Conservation (phyloP, 2,797 vertebrate genomes). For the Cirrhinus mrigala region DNA sequence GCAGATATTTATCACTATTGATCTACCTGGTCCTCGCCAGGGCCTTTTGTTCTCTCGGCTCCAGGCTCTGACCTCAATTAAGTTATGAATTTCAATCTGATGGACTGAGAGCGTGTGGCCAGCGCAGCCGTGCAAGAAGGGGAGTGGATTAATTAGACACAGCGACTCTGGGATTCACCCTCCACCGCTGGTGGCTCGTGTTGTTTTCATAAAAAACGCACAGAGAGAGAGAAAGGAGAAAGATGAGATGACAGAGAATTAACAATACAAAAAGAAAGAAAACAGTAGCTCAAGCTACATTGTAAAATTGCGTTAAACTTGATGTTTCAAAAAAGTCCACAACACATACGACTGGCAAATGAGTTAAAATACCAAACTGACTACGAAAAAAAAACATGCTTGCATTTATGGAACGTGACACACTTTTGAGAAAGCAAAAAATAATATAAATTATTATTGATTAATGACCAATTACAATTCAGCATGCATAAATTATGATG, state of each 20-base stretch:
- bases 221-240: conserved; percentile 63
- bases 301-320: background rate
- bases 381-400: background rate
- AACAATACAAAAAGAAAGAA: no score
- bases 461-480: no score
- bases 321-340: background rate
- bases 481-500: background rate
- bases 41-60: conserved; percentile 97
- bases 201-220: conserved; percentile 94
- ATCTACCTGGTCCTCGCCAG: conserved; percentile 92
- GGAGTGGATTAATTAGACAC: conserved; percentile 99
- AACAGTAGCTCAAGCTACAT: background rate
- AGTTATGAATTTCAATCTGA: conserved; percentile 99
- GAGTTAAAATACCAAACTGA: background rate
- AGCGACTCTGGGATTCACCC: conserved; percentile 88
- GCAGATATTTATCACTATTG: conserved; percentile 99
- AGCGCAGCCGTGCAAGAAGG: conserved; percentile 61
- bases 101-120: conserved; percentile 93
- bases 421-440: background rate
- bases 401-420: background rate
- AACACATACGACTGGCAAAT: background rate
- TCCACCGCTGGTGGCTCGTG: conserved; percentile 90
- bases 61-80: conserved; percentile 99
- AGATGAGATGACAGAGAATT: conserved; percentile 12
- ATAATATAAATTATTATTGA: no score